Evolutionary conservation across 2,113 vertebrate species (phyloP).

Genomic region (Campylomormyrus numenius): DNA sequence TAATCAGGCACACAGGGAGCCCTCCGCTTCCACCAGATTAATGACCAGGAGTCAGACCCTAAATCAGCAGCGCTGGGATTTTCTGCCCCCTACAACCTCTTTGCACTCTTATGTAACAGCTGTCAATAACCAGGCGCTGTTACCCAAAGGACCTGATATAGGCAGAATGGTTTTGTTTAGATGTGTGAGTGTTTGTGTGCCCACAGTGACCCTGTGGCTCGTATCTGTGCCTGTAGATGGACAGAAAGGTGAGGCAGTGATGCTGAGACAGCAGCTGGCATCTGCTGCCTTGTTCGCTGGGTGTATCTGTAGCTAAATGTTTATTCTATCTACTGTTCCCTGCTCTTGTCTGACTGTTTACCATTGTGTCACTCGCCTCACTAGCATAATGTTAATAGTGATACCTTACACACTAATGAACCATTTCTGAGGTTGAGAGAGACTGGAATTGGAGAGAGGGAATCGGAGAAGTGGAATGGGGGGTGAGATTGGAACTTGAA

Average conservation of each 20-base stretch:
- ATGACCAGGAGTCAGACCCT: background rate
- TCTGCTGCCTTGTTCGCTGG: background rate
- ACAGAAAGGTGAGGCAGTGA: background rate
- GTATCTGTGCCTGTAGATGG: background rate
- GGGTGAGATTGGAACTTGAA: background rate
- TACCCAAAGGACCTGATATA: background rate
- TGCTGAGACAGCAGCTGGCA: background rate
- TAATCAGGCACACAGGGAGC: conserved; percentile 2
- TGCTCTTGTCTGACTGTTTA: background rate
- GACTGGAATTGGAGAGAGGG: background rate
- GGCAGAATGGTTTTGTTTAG: background rate
- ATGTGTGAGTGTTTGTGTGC: background rate
- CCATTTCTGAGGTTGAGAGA: background rate
- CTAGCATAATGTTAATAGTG: background rate
- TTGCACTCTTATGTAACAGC: background rate
- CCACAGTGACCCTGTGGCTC: background rate
- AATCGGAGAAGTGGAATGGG: background rate
- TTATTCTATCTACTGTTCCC: background rate
- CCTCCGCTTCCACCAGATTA: background rate
- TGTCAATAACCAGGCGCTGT: background rate
- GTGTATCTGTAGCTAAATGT: background rate
- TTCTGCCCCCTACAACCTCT: background rate
- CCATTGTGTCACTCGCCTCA: background rate
- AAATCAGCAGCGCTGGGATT: background rate
- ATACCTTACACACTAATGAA: background rate